These are phyloP conservation scores for Sigmodon hispidus DNA, from an alignment of 2,113 vertebrate genomes.

Conservation along the genomic window DNA sequence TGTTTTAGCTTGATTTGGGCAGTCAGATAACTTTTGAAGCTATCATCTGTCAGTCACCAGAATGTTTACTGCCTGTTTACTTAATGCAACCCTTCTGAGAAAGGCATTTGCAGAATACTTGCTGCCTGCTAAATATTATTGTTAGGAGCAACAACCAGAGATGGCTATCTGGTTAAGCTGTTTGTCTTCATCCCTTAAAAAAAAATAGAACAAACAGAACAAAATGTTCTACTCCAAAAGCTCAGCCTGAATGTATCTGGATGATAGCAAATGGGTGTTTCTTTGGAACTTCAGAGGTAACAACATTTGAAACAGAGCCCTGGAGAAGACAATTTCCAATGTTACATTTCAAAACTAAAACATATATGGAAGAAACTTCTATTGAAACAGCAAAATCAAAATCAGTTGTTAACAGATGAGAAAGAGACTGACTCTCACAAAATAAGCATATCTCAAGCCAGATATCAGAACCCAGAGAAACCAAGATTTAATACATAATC, in stretches of 20 bases:
- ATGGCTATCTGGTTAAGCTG: conserved; percentile 74
- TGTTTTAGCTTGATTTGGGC: conserved; percentile 63
- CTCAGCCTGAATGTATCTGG: conserved; percentile 68
- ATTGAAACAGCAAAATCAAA: conserved; percentile 21
- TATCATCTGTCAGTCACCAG: conserved; percentile 65
- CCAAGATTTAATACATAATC: not conserved
- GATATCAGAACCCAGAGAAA: conserved; percentile 19
- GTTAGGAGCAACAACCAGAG: conserved; percentile 75
- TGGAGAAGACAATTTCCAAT: conserved; percentile 32
- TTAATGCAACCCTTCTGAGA: conserved; percentile 72
- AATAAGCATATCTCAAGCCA: not conserved
- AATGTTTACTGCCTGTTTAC: conserved; percentile 77
- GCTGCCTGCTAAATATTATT: conserved; percentile 80
- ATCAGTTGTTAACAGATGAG: conserved; percentile 34
- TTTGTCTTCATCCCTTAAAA: conserved; percentile 72
- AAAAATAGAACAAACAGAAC: conserved; percentile 72
- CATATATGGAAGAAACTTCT: not conserved
- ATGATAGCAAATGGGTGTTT: conserved; percentile 66
- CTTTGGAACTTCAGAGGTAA: conserved; percentile 58
- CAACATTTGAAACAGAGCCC: conserved; percentile 60
- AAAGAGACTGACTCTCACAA: not conserved
- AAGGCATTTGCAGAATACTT: conserved; percentile 72
- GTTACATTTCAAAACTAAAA: conserved; percentile 60
- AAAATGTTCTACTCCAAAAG: conserved; percentile 74
- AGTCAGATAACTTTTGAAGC: conserved; percentile 61